A percentile compares a stretch with the other conserved stretches of the same genome.
phyloP scores from a whole-genome alignment of 2,888 invertebrate species.

The Hirtodrosophila confusa region DNA sequence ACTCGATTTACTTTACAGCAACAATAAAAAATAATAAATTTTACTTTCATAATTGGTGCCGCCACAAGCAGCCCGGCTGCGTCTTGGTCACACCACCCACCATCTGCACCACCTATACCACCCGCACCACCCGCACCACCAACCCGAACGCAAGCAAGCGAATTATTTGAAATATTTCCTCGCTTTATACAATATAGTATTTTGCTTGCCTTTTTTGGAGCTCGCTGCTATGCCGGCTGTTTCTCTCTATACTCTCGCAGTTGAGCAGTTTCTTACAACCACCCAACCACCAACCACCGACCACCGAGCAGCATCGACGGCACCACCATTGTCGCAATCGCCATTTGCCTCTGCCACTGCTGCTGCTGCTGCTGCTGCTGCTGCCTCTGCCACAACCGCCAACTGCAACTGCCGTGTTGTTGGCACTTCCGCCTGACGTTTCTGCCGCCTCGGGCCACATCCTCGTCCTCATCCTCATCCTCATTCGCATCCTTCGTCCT shows the following conservation, averaged over 20 bases:
- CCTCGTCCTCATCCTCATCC: not conserved
- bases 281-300: slow-evolving; percentile 10
- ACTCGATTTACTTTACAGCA: slow-evolving; percentile 68
- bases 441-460: slow-evolving; percentile 1
- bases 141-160: slow-evolving; percentile 47
- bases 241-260: slow-evolving; percentile 13
- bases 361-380: no score
- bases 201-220: slow-evolving; percentile 37
- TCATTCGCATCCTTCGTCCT: slow-evolving; percentile 16
- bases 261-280: slow-evolving; percentile 31
- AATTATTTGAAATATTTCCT: slow-evolving; percentile 68
- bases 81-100: slow-evolving; percentile 47
- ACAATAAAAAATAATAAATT: slow-evolving; percentile 73
- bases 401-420: slow-evolving; percentile 56
- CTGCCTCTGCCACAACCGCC: slow-evolving; percentile 25
- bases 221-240: slow-evolving; percentile 8
- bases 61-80: slow-evolving; percentile 67
- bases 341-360: slow-evolving; percentile 5
- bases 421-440: slow-evolving; percentile 51
- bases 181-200: slow-evolving; percentile 45
- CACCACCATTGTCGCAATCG: slow-evolving; percentile 42
- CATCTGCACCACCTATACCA: slow-evolving; percentile 4
- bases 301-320: slow-evolving; percentile 23
- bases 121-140: slow-evolving; percentile 6
- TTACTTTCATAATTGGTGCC: slow-evolving; percentile 72